Evolutionary conservation across 2,888 invertebrate genomes (phyloP).

Genomic region (Seladonia tumulorum): DNA sequence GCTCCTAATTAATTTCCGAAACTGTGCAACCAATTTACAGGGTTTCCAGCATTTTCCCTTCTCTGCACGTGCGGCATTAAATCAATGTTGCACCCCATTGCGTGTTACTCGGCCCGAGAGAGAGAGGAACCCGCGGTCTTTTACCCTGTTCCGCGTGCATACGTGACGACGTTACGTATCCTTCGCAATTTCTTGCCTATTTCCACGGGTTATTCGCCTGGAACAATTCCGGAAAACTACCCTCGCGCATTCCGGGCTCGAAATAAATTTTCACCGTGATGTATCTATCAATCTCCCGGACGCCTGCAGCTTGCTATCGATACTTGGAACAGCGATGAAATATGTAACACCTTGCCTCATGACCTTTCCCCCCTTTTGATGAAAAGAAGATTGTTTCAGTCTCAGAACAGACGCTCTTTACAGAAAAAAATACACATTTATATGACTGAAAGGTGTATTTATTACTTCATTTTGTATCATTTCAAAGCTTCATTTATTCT

Average conservation of each 20-base stretch:
- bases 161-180: slow-evolving; percentile 54
- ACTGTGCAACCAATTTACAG: slow-evolving; percentile 19
- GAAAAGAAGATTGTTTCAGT: not conserved
- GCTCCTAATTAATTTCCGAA: not conserved
- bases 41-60: not conserved
- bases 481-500: not conserved
- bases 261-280: slow-evolving; percentile 22
- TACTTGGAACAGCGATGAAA: not conserved
- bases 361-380: not conserved
- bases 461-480: not conserved
- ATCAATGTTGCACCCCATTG: slow-evolving; percentile 31
- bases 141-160: slow-evolving; percentile 32
- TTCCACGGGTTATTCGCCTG: slow-evolving; percentile 9
- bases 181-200: slow-evolving; percentile 31
- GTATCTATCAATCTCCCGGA: slow-evolving; percentile 17
- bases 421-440: not conserved
- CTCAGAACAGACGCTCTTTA: not conserved
- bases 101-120: slow-evolving; percentile 15
- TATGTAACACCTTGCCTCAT: not conserved
- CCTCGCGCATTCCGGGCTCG: slow-evolving; percentile 22
- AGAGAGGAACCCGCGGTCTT: slow-evolving; percentile 28
- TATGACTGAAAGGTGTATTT: not conserved
- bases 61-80: not conserved
- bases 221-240: slow-evolving; percentile 4
- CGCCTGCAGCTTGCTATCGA: not conserved